Evolutionary conservation across 2,797 vertebrate species (phyloP).

Genomic region (Tamandua tetradactyla): DNA sequence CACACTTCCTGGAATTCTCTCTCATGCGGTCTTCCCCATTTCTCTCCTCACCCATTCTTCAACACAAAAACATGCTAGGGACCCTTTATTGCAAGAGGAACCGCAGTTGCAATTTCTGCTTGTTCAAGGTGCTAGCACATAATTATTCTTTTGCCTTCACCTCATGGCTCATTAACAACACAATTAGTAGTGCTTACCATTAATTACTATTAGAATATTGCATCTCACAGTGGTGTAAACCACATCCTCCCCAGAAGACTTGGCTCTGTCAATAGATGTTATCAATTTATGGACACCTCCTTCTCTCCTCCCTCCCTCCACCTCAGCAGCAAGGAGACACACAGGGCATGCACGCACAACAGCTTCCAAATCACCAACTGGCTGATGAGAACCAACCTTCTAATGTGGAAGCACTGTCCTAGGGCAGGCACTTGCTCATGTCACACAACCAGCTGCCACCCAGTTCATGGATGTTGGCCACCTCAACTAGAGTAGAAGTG

Average conservation of each 20-base stretch:
- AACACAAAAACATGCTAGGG: constrained; percentile 7
- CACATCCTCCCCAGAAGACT: neutral
- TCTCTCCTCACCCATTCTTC: constrained; percentile 4
- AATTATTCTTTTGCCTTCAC: constrained; percentile 51
- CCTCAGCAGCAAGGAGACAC: neutral
- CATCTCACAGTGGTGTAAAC: neutral
- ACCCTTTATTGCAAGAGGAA: neutral
- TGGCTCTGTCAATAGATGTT: neutral
- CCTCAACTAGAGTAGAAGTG: neutral
- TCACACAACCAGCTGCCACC: neutral
- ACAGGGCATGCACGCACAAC: neutral
- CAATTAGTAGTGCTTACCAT: neutral
- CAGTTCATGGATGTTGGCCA: neutral
- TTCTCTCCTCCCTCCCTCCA: neutral
- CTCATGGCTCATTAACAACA: neutral
- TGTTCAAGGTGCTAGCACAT: neutral
- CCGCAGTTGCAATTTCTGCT: constrained; percentile 35
- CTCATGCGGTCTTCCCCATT: neutral
- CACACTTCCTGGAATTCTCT: neutral
- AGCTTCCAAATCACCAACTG: neutral
- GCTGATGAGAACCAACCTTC: neutral
- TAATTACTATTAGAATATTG: neutral
- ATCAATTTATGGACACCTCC: neutral
- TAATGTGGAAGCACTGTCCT: too few relatives aligned
- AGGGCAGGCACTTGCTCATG: neutral